Base-by-base conservation (phyloP, 1,140 invertebrate species). In the Rhynchophorus ferrugineus region DNA sequence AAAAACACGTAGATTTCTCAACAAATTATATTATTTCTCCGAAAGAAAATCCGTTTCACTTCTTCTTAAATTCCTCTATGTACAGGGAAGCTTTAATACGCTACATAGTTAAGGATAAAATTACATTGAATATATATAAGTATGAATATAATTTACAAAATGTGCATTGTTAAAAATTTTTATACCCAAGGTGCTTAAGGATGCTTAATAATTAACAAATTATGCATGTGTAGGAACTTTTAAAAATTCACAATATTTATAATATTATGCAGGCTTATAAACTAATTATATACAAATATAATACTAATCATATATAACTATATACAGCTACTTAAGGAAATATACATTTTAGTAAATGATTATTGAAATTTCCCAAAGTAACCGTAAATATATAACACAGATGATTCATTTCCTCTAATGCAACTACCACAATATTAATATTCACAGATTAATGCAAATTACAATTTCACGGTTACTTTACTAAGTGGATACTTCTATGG, bases 401-500 rank as follows among this genome's bases (percentile, higher is more conserved):
- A 47, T 29, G 35, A 19, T 39, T 49, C 38, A 41, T 1, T 19
- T 49, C 35, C 19, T 38, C 41, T 44, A 52, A 33, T 2, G 34
- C 2, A 44, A 7, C 29, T 44, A 43, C 16, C 9, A 44, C 29
- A 44, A 19, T 3, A 34, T 24, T 9, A 29, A 41, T n/a, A 18
- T 8, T 29, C 20, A 50, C 24, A 21, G 20, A 14, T 42, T 38
- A 14, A 7, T 19, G 2, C 8, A 7, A 44, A 9, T 3, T 44
- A 9, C 24, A 29, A 29, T 11, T 29, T 7, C 3, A 16, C 2
- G n/a, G 14, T 9, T 3, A 24, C 9, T 33, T 38, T 20, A 63
- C 61, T 68, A 69, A 54, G 65, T 68, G 3, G 65, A 55, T 37
- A 67, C 51, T 52, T 67, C 58, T 38, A 68, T 61, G 46, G 60